Conservation (phyloP, 2,797 vertebrate species). For the Setipinna tenuifilis region DNA sequence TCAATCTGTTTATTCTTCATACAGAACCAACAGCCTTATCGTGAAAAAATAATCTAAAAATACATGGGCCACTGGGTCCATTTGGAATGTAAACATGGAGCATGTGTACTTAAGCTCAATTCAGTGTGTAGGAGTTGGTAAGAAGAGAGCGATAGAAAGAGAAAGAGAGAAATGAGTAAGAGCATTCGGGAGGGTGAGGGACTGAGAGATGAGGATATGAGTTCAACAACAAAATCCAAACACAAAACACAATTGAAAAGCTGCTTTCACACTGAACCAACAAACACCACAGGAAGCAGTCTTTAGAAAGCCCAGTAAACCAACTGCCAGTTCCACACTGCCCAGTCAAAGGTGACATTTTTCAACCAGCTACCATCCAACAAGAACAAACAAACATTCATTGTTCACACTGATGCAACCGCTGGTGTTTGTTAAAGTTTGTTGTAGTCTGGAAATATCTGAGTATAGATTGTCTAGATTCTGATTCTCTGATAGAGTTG, state of each 20-base stretch:
- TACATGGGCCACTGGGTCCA: slow-evolving; percentile 6
- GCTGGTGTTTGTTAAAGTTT: too few relatives aligned
- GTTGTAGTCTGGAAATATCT: neutral
- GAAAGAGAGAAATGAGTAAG: neutral
- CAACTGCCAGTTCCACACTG: too few relatives aligned
- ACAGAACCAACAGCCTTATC: slow-evolving; percentile 14
- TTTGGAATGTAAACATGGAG: slow-evolving; percentile 14
- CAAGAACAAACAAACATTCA: too few relatives aligned
- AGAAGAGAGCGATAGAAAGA: slow-evolving; percentile 19
- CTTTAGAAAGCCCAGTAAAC: too few relatives aligned
- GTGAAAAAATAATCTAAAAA: neutral
- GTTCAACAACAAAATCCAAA: neutral
- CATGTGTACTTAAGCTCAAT: neutral
- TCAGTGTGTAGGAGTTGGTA: neutral
- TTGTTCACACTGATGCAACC: too few relatives aligned
- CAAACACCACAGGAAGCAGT: too few relatives aligned
- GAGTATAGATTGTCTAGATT: neutral
- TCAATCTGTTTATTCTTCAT: slow-evolving; percentile 20
- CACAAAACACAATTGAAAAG: too few relatives aligned
- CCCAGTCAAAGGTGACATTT: too few relatives aligned
- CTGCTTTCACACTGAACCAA: too few relatives aligned
- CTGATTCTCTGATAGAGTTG: neutral
- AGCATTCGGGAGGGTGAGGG: neutral
- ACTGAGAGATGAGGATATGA: neutral
- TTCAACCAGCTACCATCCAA: too few relatives aligned